phyloP scores from a whole-genome alignment of 2,888 invertebrate genomes.

The Lasioglossum calceatum region DNA sequence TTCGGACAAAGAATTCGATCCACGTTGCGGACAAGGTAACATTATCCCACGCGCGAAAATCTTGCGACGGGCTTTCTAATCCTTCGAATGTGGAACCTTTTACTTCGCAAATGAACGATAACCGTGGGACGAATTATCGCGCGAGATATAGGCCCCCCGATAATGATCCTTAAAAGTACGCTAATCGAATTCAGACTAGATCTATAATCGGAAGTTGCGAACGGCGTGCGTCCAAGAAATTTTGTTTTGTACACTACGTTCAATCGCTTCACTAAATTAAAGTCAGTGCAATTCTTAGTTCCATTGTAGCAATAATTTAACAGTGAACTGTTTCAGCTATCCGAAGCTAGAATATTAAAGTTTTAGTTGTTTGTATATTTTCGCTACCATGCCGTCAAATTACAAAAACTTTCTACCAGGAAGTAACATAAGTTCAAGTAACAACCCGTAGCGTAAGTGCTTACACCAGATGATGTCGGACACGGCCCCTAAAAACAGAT shows the following conservation, averaged over 20 bases:
- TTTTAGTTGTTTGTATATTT: not conserved
- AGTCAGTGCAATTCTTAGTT: too few species aligned
- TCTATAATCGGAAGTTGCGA: not conserved
- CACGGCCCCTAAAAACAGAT: slow-evolving; percentile 96
- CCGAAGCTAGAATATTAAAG: not conserved
- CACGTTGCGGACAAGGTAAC: slow-evolving; percentile 74
- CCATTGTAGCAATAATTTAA: too few species aligned
- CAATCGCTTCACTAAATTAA: too few species aligned
- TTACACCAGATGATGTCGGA: slow-evolving; percentile 95
- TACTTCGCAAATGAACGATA: not conserved
- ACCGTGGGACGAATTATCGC: not conserved
- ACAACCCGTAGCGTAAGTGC: slow-evolving; percentile 71
- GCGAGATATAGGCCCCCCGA: not conserved
- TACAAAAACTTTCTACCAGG: not conserved
- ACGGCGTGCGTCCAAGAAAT: not conserved
- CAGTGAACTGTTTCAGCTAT: not conserved
- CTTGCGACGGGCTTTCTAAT: slow-evolving; percentile 78
- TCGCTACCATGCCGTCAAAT: not conserved
- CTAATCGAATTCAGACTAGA: not conserved
- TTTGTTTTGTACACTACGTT: too few species aligned
- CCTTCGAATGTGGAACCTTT: slow-evolving; percentile 57
- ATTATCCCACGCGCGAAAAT: slow-evolving; percentile 75
- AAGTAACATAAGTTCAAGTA: not conserved
- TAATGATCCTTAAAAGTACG: not conserved
- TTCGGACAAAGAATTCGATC: slow-evolving; percentile 69